Percentiles rank a stretch among this genome's conserved stretches.
phyloP scores from a whole-genome alignment of 2,797 vertebrate species.

The Leucoraja ocellata region DNA sequence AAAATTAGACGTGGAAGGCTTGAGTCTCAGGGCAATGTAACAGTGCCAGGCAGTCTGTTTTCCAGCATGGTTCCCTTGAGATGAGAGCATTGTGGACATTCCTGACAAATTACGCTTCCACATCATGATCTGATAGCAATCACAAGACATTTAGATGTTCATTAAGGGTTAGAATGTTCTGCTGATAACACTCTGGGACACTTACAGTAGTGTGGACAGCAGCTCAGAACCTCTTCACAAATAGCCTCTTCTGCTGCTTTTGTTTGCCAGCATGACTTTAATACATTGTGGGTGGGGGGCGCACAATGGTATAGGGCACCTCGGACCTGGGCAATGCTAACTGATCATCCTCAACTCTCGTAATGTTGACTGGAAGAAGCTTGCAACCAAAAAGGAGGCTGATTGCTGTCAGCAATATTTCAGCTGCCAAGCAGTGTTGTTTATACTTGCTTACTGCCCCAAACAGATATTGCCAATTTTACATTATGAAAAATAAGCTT shows the following conservation, averaged over 20 bases:
- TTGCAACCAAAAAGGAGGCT: background rate
- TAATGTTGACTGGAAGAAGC: background rate
- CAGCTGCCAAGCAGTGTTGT: background rate
- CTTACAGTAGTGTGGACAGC: background rate
- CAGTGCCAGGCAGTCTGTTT: background rate
- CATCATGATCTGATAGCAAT: background rate
- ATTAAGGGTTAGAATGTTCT: background rate
- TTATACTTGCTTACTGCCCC: background rate
- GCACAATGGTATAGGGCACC: background rate
- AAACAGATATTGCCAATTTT: background rate
- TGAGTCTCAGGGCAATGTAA: background rate
- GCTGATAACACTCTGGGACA: background rate
- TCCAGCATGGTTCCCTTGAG: background rate
- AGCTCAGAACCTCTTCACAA: background rate
- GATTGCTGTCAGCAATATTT: background rate
- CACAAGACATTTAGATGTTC: background rate
- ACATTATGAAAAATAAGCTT: background rate
- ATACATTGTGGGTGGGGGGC: no score
- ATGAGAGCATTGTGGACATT: background rate
- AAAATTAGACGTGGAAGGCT: no score
- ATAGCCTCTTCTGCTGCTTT: background rate
- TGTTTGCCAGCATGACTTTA: background rate
- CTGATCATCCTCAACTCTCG: background rate
- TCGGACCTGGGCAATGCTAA: background rate
- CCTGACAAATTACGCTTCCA: background rate